Conservation (phyloP, 2,113 vertebrate species). For the Ceyx melanurus region DNA sequence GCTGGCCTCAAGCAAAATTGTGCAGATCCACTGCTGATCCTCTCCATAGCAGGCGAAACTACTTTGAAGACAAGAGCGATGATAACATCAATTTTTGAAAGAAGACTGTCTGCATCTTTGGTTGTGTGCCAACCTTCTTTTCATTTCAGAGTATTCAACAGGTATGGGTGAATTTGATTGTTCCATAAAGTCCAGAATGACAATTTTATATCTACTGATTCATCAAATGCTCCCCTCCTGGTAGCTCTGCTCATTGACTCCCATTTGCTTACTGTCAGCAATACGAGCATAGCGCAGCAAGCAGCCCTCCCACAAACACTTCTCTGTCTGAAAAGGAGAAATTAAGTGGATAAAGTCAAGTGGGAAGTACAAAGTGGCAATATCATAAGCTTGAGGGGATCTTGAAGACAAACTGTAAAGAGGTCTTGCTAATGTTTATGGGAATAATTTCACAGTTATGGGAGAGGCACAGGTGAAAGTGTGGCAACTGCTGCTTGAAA, state of each 20-base stretch:
- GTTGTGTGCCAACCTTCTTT: neutral
- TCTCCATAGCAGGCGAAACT: neutral
- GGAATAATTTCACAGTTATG: neutral
- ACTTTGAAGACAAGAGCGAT: neutral
- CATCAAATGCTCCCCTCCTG: neutral
- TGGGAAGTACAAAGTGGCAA: neutral
- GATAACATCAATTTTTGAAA: neutral
- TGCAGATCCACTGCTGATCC: neutral
- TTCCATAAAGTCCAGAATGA: slow-evolving; percentile 1
- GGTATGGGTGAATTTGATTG: neutral
- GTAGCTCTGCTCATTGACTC: neutral
- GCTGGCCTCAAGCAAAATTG: neutral
- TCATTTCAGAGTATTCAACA: slow-evolving; percentile 2
- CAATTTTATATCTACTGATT: neutral
- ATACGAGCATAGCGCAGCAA: neutral
- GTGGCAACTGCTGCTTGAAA: neutral
- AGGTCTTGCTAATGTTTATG: neutral
- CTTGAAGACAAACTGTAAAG: neutral
- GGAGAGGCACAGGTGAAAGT: neutral
- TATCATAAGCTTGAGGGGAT: neutral
- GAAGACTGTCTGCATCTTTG: neutral
- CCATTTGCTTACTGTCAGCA: neutral
- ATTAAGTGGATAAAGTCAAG: neutral
- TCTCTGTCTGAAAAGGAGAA: neutral
- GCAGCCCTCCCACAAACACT: neutral